phyloP scores from a whole-genome alignment of 2,113 vertebrate species.

The Azemiops feae region DNA sequence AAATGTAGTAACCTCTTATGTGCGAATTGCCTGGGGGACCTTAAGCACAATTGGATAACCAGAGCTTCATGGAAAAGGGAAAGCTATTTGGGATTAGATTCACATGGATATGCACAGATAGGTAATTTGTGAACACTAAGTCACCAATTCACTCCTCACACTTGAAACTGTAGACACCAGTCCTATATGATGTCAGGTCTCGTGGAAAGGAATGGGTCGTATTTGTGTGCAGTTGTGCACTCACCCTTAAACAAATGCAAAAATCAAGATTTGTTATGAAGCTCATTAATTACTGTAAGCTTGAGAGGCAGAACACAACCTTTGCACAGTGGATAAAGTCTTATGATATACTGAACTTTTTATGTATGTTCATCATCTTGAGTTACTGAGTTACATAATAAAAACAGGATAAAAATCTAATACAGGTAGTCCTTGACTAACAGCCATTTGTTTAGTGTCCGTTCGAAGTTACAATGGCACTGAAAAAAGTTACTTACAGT shows the following conservation, averaged over 20 bases:
- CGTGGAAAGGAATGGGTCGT: background rate
- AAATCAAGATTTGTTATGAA: background rate
- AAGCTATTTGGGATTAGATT: constrained; percentile 7
- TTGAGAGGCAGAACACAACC: background rate
- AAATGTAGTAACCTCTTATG: constrained; percentile 19
- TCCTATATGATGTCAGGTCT: background rate
- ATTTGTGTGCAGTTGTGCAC: background rate
- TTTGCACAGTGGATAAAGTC: background rate
- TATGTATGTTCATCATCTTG: background rate
- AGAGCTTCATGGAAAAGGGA: constrained; percentile 5
- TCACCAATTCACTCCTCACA: background rate
- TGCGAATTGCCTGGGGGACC: constrained; percentile 5
- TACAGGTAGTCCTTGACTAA: background rate
- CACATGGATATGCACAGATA: background rate
- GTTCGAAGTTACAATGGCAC: background rate
- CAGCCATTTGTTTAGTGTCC: background rate
- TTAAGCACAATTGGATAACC: constrained; percentile 9
- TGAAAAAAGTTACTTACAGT: background rate
- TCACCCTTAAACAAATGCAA: background rate
- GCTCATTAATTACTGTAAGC: background rate
- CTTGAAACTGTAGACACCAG: background rate
- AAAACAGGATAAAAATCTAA: background rate
- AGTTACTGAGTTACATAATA: background rate
- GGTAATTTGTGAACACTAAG: background rate
- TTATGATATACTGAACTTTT: background rate